Percentiles rank a stretch among this genome's conserved stretches.
Conservation (phyloP, 2,113 vertebrate species). For the Colinus virginianus region DNA sequence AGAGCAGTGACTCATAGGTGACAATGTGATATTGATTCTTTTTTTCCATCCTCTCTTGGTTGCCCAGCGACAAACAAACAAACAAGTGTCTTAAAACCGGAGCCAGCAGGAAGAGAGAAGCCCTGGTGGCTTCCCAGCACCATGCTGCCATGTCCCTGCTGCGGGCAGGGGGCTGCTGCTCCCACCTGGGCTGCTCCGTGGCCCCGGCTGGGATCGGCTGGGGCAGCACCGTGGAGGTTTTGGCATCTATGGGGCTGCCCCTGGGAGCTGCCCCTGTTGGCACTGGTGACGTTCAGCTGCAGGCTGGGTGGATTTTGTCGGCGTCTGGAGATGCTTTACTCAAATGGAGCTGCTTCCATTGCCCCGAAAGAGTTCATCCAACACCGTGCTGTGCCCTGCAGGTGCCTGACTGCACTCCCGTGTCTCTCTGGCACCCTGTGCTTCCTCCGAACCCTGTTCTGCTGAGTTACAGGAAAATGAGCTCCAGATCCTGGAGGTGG, state of each 20-base stretch:
- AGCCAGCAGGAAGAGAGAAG: not conserved
- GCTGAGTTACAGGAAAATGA: conserved; percentile 49
- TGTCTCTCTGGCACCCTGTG: not conserved
- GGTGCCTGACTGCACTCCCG: not conserved
- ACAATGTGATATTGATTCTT: conserved; percentile 48
- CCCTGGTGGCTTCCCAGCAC: not conserved
- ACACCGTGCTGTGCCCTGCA: not conserved
- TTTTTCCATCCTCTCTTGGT: conserved; percentile 39
- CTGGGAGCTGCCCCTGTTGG: not conserved
- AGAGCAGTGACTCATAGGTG: conserved; percentile 36
- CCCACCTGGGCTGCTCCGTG: not conserved
- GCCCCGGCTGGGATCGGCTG: not conserved
- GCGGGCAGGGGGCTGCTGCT: not conserved
- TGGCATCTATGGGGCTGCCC: too few relatives aligned
- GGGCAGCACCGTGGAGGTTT: not conserved
- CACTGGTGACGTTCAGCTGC: not conserved
- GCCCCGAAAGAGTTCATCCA: not conserved
- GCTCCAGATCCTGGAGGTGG: conserved; percentile 44
- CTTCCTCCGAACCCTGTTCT: not conserved
- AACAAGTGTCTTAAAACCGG: conserved; percentile 4
- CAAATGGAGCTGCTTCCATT: not conserved
- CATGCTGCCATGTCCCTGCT: not conserved
- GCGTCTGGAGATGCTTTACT: too few relatives aligned
- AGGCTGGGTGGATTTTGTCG: not conserved
- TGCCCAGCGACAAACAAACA: conserved; percentile 58